Conservation (phyloP, 2,113 vertebrate genomes). For the Apus apus region DNA sequence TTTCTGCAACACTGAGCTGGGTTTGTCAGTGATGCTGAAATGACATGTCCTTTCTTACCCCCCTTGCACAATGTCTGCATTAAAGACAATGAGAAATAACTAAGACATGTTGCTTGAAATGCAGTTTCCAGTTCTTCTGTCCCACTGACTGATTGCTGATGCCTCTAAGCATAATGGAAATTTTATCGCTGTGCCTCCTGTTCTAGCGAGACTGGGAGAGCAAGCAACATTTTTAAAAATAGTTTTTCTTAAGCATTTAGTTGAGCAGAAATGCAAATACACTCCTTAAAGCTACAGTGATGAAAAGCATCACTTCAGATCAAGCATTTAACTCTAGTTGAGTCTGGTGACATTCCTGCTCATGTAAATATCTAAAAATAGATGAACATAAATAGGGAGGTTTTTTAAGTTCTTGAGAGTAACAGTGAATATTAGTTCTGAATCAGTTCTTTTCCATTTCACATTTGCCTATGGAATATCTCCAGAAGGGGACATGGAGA, state of each 20-base stretch:
- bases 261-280: constrained; percentile 1
- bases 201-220: not conserved
- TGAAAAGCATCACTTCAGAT: not conserved
- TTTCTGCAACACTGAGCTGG: not conserved
- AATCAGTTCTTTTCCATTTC: not conserved
- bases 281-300: not conserved
- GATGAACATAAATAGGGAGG: not conserved
- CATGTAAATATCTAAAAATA: not conserved
- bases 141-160: not conserved
- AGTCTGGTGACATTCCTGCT: not conserved
- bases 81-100: not conserved
- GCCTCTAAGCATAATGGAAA: constrained; percentile 15
- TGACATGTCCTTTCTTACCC: not conserved
- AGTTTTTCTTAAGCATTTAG: not conserved
- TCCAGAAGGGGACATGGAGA: not conserved
- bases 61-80: not conserved
- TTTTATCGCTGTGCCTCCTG: not conserved
- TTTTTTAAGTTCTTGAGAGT: not conserved
- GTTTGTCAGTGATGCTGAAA: not conserved
- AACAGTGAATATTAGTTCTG: not conserved
- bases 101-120: not conserved
- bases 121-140: not conserved
- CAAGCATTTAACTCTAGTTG: not conserved
- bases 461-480: not conserved
- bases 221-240: not conserved